phyloP scores from a whole-genome alignment of 2,797 vertebrate species.

The Sphenopsis melanotis region DNA sequence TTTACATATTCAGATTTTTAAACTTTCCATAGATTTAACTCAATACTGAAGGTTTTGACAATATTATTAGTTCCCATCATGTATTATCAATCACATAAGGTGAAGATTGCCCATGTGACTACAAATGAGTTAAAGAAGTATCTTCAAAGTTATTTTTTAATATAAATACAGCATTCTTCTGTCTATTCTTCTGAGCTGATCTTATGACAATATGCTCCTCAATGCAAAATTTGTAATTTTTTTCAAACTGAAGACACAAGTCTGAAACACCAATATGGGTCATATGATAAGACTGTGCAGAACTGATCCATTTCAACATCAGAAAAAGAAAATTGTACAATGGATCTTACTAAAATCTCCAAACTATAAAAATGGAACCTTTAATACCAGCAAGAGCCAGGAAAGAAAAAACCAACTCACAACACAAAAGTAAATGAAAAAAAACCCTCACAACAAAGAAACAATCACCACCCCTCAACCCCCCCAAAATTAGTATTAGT shows the following conservation, averaged over 20 bases:
- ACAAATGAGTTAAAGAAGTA: background rate
- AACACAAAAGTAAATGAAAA: background rate
- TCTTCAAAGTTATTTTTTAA: background rate
- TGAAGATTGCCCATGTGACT: background rate
- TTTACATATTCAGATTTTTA: background rate
- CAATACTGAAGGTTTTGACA: background rate
- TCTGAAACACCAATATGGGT: background rate
- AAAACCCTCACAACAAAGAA: background rate
- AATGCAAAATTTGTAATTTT: background rate
- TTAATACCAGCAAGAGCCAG: background rate
- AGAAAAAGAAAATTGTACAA: background rate
- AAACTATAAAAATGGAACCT: background rate
- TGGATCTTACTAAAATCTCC: background rate
- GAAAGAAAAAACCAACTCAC: background rate
- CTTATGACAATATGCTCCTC: background rate
- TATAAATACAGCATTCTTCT: background rate
- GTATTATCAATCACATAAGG: background rate
- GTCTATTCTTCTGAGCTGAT: background rate
- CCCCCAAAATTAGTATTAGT: background rate
- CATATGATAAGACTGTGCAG: background rate
- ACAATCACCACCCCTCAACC: fast-evolving
- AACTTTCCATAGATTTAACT: background rate
- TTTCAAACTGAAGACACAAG: background rate
- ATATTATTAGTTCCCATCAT: background rate
- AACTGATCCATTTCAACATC: background rate